These are phyloP conservation scores for Megathymus violae DNA, from an alignment of 1,140 invertebrate species.

Conservation along the genomic window DNA sequence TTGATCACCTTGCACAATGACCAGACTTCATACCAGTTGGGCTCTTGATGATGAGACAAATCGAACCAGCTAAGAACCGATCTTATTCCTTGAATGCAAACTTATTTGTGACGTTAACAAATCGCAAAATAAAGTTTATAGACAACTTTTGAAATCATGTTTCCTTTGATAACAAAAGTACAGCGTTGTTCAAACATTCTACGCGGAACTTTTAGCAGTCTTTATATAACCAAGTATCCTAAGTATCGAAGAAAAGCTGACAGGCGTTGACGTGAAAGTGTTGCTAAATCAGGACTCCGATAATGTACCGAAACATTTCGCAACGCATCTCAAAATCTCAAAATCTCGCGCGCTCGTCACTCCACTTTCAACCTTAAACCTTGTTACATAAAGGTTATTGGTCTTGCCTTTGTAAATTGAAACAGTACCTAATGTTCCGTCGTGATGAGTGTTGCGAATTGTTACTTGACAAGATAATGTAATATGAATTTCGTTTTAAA, in stretches of 20 bases:
- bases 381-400: conserved; percentile 2
- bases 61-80: no score
- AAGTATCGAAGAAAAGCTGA: conserved; percentile 32
- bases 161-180: conserved; percentile 3
- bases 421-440: conserved; percentile 24
- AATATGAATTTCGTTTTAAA: conserved; percentile 29
- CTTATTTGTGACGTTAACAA: no score
- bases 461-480: conserved; percentile 33
- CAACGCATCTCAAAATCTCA: conserved; percentile 15
- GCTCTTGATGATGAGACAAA: no score
- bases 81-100: no score
- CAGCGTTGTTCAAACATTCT: background rate
- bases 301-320: conserved; percentile 24
- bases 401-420: background rate
- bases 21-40: no score
- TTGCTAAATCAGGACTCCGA: conserved; percentile 33
- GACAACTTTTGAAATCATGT: background rate
- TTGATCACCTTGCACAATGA: no score
- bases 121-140: no score
- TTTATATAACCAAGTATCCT: conserved; percentile 26
- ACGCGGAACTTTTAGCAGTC: conserved; percentile 18
- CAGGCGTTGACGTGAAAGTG: conserved; percentile 35
- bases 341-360: background rate
- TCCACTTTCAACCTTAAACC: conserved; percentile 12
- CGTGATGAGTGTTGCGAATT: conserved; percentile 30